Evolutionary conservation across 2,888 invertebrate species (phyloP).

Genomic region (Glaucopsyche alexis): DNA sequence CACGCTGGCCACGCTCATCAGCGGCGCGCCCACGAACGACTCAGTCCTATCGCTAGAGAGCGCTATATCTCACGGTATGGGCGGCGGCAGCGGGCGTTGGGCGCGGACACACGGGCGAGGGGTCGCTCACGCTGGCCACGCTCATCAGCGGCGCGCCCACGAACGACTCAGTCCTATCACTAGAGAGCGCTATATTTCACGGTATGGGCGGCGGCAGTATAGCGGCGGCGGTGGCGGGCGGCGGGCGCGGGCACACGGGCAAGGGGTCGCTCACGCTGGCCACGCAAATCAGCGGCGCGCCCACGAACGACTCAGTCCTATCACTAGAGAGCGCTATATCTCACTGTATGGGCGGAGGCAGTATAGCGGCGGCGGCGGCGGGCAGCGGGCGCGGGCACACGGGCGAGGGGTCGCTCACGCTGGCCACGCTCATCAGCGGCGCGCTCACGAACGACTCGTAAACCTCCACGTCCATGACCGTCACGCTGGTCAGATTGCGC

Average conservation of each 20-base stretch:
- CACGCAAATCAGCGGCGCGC: too few species aligned
- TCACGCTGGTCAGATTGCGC: slow-evolving; percentile 76
- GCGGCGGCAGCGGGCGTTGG: slow-evolving; percentile 32
- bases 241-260: slow-evolving; percentile 28
- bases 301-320: too few species aligned
- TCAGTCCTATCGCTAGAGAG: too few species aligned
- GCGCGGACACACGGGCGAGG: slow-evolving; percentile 27
- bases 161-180: too few species aligned
- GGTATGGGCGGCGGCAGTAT: slow-evolving; percentile 42
- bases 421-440: slow-evolving; percentile 34
- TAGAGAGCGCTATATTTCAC: too few species aligned
- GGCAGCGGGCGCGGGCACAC: slow-evolving; percentile 29
- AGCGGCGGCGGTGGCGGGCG: slow-evolving; percentile 37
- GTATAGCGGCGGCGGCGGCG: slow-evolving; percentile 41
- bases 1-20: slow-evolving; percentile 23
- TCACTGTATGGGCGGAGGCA: slow-evolving; percentile 56
- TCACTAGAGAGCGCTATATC: slow-evolving; percentile 10
- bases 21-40: slow-evolving; percentile 74
- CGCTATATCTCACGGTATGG: slow-evolving; percentile 53
- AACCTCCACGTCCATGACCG: slow-evolving; percentile 84
- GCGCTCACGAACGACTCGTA: slow-evolving; percentile 82
- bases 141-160: too few species aligned
- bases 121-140: slow-evolving; percentile 22
- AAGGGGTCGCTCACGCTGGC: slow-evolving; percentile 13
- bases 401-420: background rate